Conservation (phyloP, 2,888 invertebrate genomes). For the Thecophora atra region DNA sequence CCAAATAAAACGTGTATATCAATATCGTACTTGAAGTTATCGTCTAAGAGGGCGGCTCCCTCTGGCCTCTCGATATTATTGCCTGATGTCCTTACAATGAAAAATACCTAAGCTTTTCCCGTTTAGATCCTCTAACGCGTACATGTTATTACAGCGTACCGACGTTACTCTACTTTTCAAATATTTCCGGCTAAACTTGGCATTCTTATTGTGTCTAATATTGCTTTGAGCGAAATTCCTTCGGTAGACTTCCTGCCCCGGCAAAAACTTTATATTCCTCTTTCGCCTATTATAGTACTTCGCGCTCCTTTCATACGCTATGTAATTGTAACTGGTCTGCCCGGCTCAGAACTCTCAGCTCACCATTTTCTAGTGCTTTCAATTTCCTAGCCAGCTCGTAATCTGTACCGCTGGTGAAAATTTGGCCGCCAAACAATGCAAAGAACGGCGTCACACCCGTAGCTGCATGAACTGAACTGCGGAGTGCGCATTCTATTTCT, state of each 20-base stretch:
- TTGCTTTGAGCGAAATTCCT: conserved; percentile 20
- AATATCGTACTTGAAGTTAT: too few relatives aligned
- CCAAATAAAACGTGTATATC: too few relatives aligned
- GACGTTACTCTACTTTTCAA: background rate
- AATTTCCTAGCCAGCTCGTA: conserved; percentile 34
- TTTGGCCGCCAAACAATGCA: conserved; percentile 29
- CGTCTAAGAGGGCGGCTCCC: too few relatives aligned
- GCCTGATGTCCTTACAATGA: too few relatives aligned
- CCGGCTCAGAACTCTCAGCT: background rate
- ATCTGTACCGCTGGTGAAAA: conserved; percentile 22
- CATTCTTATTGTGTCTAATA: conserved; percentile 17
- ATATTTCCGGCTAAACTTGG: conserved; percentile 19
- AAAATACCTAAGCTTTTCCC: background rate
- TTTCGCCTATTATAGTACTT: conserved; percentile 21
- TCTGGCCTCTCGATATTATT: too few relatives aligned
- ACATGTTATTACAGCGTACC: conserved; percentile 18
- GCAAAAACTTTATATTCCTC: background rate
- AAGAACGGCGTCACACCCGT: conserved; percentile 39
- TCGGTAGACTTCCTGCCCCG: conserved; percentile 29
- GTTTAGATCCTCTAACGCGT: background rate
- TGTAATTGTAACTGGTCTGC: conserved; percentile 6
- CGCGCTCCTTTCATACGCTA: conserved; percentile 31
- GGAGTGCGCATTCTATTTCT: conserved; percentile 39
- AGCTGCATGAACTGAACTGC: conserved; percentile 37
- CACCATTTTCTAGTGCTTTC: conserved; percentile 17